These are phyloP conservation scores for Spatula versicolor DNA, from an alignment of 2,797 vertebrate genomes.

Conservation along the genomic window DNA sequence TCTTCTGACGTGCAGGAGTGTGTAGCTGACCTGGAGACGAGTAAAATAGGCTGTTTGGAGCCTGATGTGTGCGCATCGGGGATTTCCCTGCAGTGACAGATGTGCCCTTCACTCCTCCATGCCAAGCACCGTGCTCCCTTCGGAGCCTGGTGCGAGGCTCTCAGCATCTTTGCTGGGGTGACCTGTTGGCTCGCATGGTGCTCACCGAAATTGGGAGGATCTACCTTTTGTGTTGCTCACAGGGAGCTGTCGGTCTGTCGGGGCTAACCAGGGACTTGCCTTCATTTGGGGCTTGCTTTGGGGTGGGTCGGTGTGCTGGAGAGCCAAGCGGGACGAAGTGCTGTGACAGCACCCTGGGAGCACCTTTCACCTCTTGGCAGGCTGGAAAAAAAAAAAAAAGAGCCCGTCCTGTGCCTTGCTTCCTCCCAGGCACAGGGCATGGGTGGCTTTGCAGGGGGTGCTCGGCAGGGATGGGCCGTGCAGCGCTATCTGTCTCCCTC, in stretches of 20 bases:
- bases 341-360: neutral
- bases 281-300: neutral
- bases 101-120: neutral
- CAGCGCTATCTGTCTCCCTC: neutral
- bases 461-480: neutral
- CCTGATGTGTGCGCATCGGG: accelerated
- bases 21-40: neutral
- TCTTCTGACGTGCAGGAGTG: neutral
- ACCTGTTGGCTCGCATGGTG: neutral
- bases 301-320: neutral
- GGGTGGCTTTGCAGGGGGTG: neutral
- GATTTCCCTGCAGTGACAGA: neutral
- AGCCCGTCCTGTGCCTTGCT: neutral
- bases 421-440: neutral
- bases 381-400: neutral
- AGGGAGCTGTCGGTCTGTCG: neutral
- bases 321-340: neutral
- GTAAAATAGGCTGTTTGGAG: neutral
- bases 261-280: neutral
- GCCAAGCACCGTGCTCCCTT: neutral
- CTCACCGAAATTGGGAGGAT: neutral
- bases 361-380: neutral
- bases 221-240: neutral
- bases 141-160: neutral
- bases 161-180: too few relatives aligned